Evolutionary conservation across 2,113 vertebrate species (phyloP).

Genomic region (Nerophis ophidion): DNA sequence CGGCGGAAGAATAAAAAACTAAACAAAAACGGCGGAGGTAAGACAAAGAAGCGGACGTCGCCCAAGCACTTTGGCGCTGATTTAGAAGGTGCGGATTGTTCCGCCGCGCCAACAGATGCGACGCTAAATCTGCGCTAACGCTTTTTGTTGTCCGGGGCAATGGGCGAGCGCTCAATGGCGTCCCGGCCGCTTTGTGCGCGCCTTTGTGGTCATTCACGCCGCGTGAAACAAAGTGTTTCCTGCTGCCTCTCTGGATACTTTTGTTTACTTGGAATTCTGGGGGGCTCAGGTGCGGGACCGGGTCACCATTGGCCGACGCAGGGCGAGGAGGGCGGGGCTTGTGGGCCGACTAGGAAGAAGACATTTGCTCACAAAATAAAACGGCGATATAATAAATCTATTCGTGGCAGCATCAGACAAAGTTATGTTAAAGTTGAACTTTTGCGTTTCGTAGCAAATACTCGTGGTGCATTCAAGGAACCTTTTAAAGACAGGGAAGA

Average conservation of each 20-base stretch:
- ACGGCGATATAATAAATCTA: too few relatives aligned
- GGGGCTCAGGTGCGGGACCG: too few relatives aligned
- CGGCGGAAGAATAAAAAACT: constrained; percentile 39
- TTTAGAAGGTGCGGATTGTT: constrained; percentile 62
- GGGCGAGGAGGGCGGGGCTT: too few relatives aligned
- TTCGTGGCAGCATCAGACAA: too few relatives aligned
- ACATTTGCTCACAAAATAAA: too few relatives aligned
- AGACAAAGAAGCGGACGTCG: constrained; percentile 52
- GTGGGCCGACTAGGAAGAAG: too few relatives aligned
- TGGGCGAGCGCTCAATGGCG: constrained; percentile 20
- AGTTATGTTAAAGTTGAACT: too few relatives aligned
- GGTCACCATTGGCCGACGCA: too few relatives aligned
- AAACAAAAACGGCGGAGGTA: constrained; percentile 31
- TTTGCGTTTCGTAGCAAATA: too few relatives aligned
- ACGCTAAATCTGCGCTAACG: constrained; percentile 51
- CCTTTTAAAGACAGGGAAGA: too few relatives aligned
- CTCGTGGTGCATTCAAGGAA: too few relatives aligned
- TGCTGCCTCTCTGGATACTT: background rate
- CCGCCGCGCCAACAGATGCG: constrained; percentile 23
- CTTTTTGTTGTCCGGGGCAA: constrained; percentile 49
- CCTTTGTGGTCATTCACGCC: constrained; percentile 18
- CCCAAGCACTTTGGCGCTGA: constrained; percentile 12
- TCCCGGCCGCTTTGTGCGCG: constrained; percentile 9
- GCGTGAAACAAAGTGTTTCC: constrained; percentile 16
- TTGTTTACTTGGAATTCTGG: constrained; percentile 2